Evolutionary conservation across 2,113 vertebrate species (phyloP), one percentile per base, ranked within the genome.

Genomic region (Catharus bicknelli): DNA sequence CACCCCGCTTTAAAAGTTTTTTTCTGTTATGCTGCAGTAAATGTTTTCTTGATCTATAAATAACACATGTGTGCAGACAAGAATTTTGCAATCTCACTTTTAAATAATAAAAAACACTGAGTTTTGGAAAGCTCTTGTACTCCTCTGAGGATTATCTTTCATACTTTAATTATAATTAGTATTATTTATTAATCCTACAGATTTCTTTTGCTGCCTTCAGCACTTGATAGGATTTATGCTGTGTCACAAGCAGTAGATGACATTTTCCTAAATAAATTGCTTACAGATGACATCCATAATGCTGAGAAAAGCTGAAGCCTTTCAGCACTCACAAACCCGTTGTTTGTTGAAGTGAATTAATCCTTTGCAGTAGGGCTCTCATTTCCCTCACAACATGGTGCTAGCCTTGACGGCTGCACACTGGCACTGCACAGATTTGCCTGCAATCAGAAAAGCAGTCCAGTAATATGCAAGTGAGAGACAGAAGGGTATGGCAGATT

Each of bases 321-420:
- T 78, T 80, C 26, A 79, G 67, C 47, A 40, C 14, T 82, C 77
- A 69, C 11, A 94, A 88, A 91, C 27, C 8, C 26, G 1, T 0
- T 68, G 63, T 86, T 75, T 93, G 38, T 73, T 90, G 81, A 92
- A 93, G 69, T 82, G 81, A 92, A 83, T 87, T 78, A 94, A 84
- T 95, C 53, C 83, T 66, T 76, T 94, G 74, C 77, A 92, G 73
- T 54, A 83, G 58, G 62, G 29, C 58, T 91, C 69, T 94, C 77
- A 69, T 93, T 85, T 92, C 73, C 32, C n/a, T 93, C 84, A 58
- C 92, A 72, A 89, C 69, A 82, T 57, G 70, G 45, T 84, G 58
- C 42, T 75, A 75, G 22, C 57, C 53, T 32, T 86, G 81, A 79
- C 72, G 78, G 14, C 50, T 76, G 50, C 90, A 50, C 22, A 84